Base-by-base conservation (phyloP, 2,797 vertebrate genomes). In the Numenius phaeopus region DNA sequence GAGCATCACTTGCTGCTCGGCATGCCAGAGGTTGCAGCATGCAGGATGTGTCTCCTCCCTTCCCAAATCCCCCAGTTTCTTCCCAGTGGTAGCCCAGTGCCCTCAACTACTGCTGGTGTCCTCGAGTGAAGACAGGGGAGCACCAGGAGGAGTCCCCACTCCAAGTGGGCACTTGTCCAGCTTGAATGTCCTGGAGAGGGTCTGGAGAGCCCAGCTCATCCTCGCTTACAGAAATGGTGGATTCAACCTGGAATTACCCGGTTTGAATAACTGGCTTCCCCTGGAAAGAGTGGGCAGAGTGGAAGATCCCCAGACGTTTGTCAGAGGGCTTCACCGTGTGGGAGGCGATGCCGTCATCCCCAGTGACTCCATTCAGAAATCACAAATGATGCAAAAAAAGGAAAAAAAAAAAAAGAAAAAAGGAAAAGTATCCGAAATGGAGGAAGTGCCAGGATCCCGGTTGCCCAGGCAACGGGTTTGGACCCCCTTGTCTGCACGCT, bases 51-150 rank as follows among this genome's bases (percentile, higher is more conserved):
- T 37, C 37, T 73, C 29, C 32, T 58, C 32, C 44, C 34, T 50
- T 58, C 67, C 42, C 58, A 72, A 49, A 80, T 65, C 18, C 30
- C 21, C 32, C 18, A 26, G 30, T 11, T 0, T 2, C 66, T 64
- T 65, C 67, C 21, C 52, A 17, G 42, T 57, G 42, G 30, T 42
- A 65, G 12, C 58, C 20, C 75, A 58, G 61, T 27, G 15, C 10
- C 44, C 37, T 30, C 3, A 2, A 42, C 16, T 37, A 3, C 52
- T 34, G 46, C 46, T 6, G 21, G 19, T 26, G n/a, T 30, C 46
- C 29, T 30, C 0, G 0, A 42, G n/a, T 0, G 1, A 54, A 29
- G 23, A 39, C 32, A 65, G 23, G 26, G 34, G 65, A 52, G 42
- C 37, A 23, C 6, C 3, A 0, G 50, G 57, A 37, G 20, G 24